phyloP scores from a whole-genome alignment of 2,888 invertebrate genomes.

The Digitonthophagus gazella region DNA sequence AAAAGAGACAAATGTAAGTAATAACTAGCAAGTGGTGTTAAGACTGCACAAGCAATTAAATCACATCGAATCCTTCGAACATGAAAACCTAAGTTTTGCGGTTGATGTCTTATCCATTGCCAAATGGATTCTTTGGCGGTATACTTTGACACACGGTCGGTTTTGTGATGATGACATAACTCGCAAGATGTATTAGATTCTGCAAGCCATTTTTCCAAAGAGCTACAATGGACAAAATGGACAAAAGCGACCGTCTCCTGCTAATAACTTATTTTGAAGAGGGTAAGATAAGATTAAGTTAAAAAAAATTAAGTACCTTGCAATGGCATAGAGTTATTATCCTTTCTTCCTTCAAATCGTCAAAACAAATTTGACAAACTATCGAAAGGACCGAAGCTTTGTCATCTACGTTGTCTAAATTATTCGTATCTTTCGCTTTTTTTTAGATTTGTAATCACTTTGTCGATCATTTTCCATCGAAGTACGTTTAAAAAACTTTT shows the following conservation, averaged over 20 bases:
- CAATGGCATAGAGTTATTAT: slow-evolving; percentile 54
- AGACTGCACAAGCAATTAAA: slow-evolving; percentile 55
- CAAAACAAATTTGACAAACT: slow-evolving; percentile 55
- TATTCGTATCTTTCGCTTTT: slow-evolving; percentile 20
- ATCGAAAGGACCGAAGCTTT: slow-evolving; percentile 44
- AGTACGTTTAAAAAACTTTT: slow-evolving; percentile 18
- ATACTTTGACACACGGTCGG: slow-evolving; percentile 62
- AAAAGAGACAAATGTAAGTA: slow-evolving; percentile 54
- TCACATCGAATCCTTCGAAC: slow-evolving; percentile 52
- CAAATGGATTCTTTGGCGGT: slow-evolving; percentile 57
- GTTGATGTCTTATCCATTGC: slow-evolving; percentile 57
- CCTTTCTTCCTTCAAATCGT: slow-evolving; percentile 49
- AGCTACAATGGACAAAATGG: slow-evolving; percentile 71
- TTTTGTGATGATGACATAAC: slow-evolving; percentile 69
- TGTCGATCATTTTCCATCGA: slow-evolving; percentile 25
- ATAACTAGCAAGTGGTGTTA: slow-evolving; percentile 59
- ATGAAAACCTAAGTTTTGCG: slow-evolving; percentile 40
- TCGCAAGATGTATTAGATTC: slow-evolving; percentile 72
- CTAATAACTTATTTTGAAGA: slow-evolving; percentile 30
- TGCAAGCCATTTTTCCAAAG: slow-evolving; percentile 74
- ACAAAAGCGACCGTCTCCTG: slow-evolving; percentile 70
- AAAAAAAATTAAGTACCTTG: too few relatives aligned
- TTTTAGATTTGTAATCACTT: slow-evolving; percentile 20
- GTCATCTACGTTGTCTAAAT: slow-evolving; percentile 26
- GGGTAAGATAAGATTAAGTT: too few relatives aligned